Base-by-base conservation (phyloP, 2,797 vertebrate species). In the Rallus crepitans region DNA sequence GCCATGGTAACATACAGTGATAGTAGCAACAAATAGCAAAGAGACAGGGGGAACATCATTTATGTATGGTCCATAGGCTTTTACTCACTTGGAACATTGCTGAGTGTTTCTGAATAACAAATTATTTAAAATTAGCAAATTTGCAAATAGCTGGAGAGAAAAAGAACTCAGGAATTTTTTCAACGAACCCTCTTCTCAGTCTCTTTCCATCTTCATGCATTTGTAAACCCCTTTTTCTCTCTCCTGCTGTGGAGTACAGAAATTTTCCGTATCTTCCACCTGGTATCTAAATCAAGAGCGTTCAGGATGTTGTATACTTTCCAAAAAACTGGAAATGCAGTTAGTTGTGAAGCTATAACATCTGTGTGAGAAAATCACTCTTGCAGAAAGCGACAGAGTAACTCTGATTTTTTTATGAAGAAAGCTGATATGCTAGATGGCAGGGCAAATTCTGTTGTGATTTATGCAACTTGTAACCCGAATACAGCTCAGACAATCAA, bases 251-350 rank as follows among this genome's bases (percentile, higher is more conserved):
- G 47, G 45, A 79, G 61, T 40, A 25, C 33, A 86, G 55, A 78
- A 93, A 57, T 61, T 76, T 96, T 93, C 82, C 50, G 2, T 45
- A 81, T 90, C 69, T 86, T 35, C 39, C 91, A 93, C 84, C 87
- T 76, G 72, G 61, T 83, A 85, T 63, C 57, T 85, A 95, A 89
- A 91, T 96, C 76, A 89, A 65, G 47, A 64, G 24, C 3, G 27
- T 76, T 63, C 50, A 76, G 69, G 81, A 69, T 86, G 72, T 71
- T 48, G 50, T 48, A 88, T 35, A 25, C 33, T 70, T 90, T 92
- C 92, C 84, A 94, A 87, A 81, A 94, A 75, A 40, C 21, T 94
- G 91, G 84, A 91, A 96, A 94, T 79, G 47, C 55, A 65, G 84
- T 94, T 95, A 88, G 61, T 40, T 89, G 61, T 75, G 84, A 94